These are phyloP conservation scores for Eilema caniola DNA, from an alignment of 2,888 invertebrate genomes.

Conservation along the genomic window DNA sequence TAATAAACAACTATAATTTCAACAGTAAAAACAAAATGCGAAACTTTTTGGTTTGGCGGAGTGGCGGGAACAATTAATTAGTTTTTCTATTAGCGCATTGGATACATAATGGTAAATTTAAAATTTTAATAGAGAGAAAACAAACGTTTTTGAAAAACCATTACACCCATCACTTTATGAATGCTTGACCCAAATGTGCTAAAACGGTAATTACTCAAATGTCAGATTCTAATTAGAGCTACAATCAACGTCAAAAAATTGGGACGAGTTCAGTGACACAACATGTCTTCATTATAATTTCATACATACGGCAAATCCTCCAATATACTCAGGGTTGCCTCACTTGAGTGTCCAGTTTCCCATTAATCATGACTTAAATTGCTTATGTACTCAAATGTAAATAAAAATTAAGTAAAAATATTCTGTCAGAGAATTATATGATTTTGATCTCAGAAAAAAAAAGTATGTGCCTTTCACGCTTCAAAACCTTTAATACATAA, in stretches of 20 bases:
- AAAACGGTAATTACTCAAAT: constrained; percentile 45
- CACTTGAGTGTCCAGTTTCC: neutral
- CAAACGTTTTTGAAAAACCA: too few species aligned
- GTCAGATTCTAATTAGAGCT: constrained; percentile 47
- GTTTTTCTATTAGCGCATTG: too few species aligned
- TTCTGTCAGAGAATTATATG: neutral
- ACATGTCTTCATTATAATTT: constrained; percentile 57
- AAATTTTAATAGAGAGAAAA: too few species aligned
- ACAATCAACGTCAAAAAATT: constrained; percentile 53
- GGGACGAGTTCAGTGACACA: constrained; percentile 46
- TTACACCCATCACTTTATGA: constrained; percentile 28
- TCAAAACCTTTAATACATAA: neutral
- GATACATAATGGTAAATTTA: too few species aligned
- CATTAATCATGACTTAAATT: neutral
- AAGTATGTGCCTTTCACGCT: too few species aligned
- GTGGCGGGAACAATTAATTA: too few species aligned
- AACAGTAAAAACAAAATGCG: too few species aligned
- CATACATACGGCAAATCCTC: constrained; percentile 42
- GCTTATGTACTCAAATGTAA: neutral
- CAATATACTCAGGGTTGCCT: constrained; percentile 39
- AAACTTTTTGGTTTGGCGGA: too few species aligned
- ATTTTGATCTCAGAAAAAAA: neutral
- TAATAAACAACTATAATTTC: too few species aligned
- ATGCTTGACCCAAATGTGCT: constrained; percentile 46
- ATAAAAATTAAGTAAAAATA: neutral